A percentile compares a stretch with the other conserved stretches of the same genome.
These are phyloP conservation scores for Amazona guildingii DNA, from an alignment of 2,113 vertebrate species.

Conservation along the genomic window DNA sequence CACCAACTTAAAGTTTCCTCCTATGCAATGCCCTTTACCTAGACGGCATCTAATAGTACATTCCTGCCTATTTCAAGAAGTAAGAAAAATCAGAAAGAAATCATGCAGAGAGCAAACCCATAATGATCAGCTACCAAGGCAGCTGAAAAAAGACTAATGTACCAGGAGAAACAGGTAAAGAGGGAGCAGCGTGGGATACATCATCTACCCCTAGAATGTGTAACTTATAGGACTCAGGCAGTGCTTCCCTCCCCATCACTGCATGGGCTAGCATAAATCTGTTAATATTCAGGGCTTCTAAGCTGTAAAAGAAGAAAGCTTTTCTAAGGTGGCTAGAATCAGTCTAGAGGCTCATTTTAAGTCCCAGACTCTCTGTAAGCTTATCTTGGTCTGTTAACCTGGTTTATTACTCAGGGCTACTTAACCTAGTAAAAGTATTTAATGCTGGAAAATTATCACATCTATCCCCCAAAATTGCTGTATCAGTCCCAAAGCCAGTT, in stretches of 20 bases:
- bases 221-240: background rate
- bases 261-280: background rate
- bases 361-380: background rate
- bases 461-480: background rate
- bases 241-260: background rate
- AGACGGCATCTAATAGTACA: background rate
- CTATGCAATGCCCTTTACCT: background rate
- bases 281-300: background rate
- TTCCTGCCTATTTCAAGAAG: background rate
- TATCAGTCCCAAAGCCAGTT: background rate
- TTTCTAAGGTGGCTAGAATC: background rate
- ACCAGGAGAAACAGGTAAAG: background rate
- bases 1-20: background rate
- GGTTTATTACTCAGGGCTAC: background rate
- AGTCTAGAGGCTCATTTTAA: background rate
- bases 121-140: background rate
- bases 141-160: background rate
- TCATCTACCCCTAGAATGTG: background rate
- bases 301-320: background rate
- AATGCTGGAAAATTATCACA: background rate
- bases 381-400: background rate
- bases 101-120: background rate
- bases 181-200: background rate
- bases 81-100: background rate
- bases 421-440: background rate